These are phyloP conservation scores for Tethea ocularis DNA, from an alignment of 2,888 invertebrate species.

Conservation along the genomic window DNA sequence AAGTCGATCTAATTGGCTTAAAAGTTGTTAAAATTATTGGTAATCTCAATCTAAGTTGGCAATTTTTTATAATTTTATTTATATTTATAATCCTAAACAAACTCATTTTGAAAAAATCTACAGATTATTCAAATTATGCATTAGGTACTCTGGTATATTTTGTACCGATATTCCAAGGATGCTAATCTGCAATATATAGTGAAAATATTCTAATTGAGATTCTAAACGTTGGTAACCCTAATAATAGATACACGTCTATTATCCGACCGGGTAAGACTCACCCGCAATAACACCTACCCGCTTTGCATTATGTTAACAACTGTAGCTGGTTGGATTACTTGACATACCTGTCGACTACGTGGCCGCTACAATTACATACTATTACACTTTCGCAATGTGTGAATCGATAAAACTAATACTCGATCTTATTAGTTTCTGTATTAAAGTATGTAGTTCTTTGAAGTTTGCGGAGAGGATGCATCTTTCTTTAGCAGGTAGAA, in stretches of 20 bases:
- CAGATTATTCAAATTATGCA: background rate
- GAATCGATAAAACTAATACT: conserved; percentile 53
- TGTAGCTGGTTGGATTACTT: conserved; percentile 60
- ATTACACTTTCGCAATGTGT: conserved; percentile 60
- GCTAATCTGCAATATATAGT: background rate
- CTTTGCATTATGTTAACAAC: conserved; percentile 51
- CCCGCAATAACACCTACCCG: conserved; percentile 46
- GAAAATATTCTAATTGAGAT: background rate
- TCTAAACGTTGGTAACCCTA: conserved; percentile 38
- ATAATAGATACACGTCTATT: conserved; percentile 47
- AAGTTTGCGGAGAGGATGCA: no score
- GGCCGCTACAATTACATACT: conserved; percentile 66
- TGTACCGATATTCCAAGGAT: background rate
- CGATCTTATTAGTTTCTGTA: conserved; percentile 54
- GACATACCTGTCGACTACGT: conserved; percentile 65
- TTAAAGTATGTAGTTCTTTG: conserved; percentile 46
- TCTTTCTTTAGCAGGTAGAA: no score
- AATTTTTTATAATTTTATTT: no score
- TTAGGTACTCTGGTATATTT: background rate
- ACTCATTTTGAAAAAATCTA: background rate
- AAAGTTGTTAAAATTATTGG: background rate
- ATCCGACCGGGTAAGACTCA: conserved; percentile 51
- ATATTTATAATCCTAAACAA: background rate
- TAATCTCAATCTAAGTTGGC: background rate
- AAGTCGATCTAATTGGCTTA: background rate